Evolutionary conservation across 2,797 vertebrate species (phyloP).

Genomic region (Manis pentadactyla): DNA sequence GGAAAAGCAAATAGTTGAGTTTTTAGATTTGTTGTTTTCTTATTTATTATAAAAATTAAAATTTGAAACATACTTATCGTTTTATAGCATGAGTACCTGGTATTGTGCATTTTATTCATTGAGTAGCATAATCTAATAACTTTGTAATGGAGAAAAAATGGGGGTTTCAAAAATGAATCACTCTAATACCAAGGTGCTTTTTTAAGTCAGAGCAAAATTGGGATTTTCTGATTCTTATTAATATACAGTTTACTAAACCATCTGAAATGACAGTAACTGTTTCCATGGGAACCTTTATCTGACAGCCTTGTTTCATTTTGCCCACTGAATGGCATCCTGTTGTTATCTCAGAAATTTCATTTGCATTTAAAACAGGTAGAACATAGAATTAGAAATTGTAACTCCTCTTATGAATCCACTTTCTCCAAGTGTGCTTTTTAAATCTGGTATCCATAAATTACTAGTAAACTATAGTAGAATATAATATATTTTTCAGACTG

Average conservation of each 20-base stretch:
- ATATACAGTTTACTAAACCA: neutral
- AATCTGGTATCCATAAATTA: conserved; percentile 46
- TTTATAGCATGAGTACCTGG: neutral
- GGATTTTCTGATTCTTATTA: conserved; percentile 50
- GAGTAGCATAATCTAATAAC: neutral
- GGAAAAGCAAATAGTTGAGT: conserved; percentile 10
- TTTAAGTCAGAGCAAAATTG: conserved; percentile 36
- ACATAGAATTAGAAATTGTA: neutral
- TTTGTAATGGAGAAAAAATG: neutral
- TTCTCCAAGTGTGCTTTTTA: conserved; percentile 31
- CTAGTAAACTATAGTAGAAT: neutral
- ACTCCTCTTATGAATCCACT: neutral
- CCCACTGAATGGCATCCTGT: neutral
- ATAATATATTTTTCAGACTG: conserved; percentile 26
- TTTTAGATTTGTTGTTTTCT: neutral
- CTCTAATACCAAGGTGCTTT: conserved; percentile 1
- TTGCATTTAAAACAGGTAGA: conserved; percentile 44
- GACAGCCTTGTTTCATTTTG: neutral
- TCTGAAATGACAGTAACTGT: neutral
- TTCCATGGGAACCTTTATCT: neutral
- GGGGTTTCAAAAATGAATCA: neutral
- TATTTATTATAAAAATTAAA: conserved; percentile 45
- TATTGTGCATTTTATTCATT: conserved; percentile 21
- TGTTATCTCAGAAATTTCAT: neutral
- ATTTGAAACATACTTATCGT: conserved; percentile 11